Conservation (phyloP, 2,888 invertebrate species). For the Calliscelio sp. region DNA sequence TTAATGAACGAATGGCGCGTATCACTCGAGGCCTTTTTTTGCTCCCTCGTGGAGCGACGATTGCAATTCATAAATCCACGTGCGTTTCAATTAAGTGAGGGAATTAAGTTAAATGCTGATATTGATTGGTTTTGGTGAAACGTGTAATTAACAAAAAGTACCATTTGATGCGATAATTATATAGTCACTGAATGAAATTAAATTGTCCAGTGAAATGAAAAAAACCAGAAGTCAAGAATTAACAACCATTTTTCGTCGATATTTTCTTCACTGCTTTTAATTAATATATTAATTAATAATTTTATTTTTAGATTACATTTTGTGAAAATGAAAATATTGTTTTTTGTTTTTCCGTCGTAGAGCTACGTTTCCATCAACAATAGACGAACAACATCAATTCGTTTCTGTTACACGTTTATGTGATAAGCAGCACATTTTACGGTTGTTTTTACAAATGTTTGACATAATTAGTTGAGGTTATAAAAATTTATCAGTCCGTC, state of each 20-base stretch:
- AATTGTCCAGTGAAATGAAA: constrained; percentile 15
- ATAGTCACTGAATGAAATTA: background rate
- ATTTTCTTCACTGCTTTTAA: too few relatives aligned
- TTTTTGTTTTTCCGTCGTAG: too few relatives aligned
- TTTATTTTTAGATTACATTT: too few relatives aligned
- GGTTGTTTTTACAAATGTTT: constrained; percentile 39
- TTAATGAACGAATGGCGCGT: constrained; percentile 44
- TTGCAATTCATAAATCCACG: constrained; percentile 56
- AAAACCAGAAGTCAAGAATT: background rate
- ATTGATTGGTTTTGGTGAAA: constrained; percentile 44
- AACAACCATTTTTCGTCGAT: too few relatives aligned
- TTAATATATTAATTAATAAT: too few relatives aligned
- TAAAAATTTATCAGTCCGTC: constrained; percentile 68
- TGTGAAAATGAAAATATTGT: too few relatives aligned
- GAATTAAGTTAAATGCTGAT: constrained; percentile 51
- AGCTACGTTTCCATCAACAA: too few relatives aligned
- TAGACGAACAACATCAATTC: too few relatives aligned
- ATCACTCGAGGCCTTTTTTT: constrained; percentile 32
- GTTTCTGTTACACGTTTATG: too few relatives aligned
- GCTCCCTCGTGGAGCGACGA: constrained; percentile 13
- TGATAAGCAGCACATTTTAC: constrained; percentile 43
- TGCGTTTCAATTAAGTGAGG: constrained; percentile 58
- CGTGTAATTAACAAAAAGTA: constrained; percentile 48
- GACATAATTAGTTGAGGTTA: constrained; percentile 52
- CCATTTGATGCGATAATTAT: constrained; percentile 27